phyloP scores from a whole-genome alignment of 53 echinoderm and acorn worm species.

The Paracentrotus lividus region DNA sequence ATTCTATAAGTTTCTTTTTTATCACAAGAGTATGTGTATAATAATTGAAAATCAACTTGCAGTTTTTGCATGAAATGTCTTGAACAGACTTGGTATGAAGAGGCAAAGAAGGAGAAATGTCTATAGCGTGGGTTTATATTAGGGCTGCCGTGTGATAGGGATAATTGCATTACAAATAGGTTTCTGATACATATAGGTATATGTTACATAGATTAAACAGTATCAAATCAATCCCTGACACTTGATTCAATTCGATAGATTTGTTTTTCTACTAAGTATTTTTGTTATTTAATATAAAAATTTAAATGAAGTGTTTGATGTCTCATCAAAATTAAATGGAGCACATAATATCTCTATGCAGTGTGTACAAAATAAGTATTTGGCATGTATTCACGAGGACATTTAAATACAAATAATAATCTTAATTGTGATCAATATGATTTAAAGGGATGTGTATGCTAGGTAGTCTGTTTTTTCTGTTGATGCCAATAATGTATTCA shows the following conservation, averaged over 20 bases:
- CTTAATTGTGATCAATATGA: not conserved
- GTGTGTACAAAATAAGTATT: not conserved
- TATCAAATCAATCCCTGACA: not conserved
- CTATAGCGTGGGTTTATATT: not conserved
- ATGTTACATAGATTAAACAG: not conserved
- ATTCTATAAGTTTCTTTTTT: constrained; percentile 58
- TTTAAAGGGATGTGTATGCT: not conserved
- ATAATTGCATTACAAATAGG: not conserved
- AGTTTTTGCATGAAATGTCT: constrained; percentile 57
- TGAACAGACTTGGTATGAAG: not conserved
- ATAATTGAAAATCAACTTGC: constrained; percentile 34
- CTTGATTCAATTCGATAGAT: not conserved
- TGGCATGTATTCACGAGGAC: constrained; percentile 1
- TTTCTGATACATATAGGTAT: constrained; percentile 27
- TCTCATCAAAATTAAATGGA: not conserved
- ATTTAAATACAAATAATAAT: not conserved
- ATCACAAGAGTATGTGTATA: constrained; percentile 66
- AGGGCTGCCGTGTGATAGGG: constrained; percentile 15
- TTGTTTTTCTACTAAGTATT: no score
- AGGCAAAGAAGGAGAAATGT: not conserved
- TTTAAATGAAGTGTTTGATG: not conserved
- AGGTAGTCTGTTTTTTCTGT: not conserved
- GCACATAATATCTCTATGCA: not conserved
- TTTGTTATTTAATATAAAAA: not conserved
- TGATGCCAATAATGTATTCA: constrained; percentile 39